Evolutionary conservation across 2,888 invertebrate species (phyloP).

Genomic region (Lagria hirta): DNA sequence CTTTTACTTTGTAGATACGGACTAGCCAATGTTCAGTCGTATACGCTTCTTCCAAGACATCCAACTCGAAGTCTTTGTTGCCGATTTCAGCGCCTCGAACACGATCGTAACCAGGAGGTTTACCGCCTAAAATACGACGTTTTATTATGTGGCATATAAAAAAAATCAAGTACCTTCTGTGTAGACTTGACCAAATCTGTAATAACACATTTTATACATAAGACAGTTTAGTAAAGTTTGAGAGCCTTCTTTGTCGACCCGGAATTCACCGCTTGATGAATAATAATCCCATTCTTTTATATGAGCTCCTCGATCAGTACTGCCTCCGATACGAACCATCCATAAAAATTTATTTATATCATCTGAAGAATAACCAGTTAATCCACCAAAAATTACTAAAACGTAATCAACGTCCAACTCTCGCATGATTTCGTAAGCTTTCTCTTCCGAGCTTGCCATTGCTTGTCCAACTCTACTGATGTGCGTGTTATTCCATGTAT

Average conservation of each 20-base stretch:
- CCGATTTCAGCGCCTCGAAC: slow-evolving; percentile 98
- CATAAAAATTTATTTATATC: slow-evolving; percentile 99
- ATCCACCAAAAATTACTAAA: slow-evolving; percentile 96
- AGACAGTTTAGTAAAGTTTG: slow-evolving; percentile 90
- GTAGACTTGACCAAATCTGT: slow-evolving; percentile 94
- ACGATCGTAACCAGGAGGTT: slow-evolving; percentile 94
- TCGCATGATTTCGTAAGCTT: slow-evolving; percentile 96
- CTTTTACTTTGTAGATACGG: slow-evolving; percentile 96
- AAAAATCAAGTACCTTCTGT: slow-evolving; percentile 76
- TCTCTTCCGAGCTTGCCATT: slow-evolving; percentile 96
- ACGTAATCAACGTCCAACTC: slow-evolving; percentile 98
- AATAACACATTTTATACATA: slow-evolving; percentile 99
- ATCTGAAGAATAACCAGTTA: slow-evolving; percentile 97
- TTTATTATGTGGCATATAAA: not conserved
- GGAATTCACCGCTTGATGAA: slow-evolving; percentile 92
- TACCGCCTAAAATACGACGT: slow-evolving; percentile 60
- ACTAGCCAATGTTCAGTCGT: slow-evolving; percentile 99
- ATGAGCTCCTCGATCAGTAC: slow-evolving; percentile 90
- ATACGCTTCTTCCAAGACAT: slow-evolving; percentile 98
- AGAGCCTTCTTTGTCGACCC: slow-evolving; percentile 94
- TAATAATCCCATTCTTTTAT: slow-evolving; percentile 98
- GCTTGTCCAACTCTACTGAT: slow-evolving; percentile 96
- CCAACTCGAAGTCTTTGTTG: slow-evolving; percentile 96
- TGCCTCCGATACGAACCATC: slow-evolving; percentile 94
- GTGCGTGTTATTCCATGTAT: slow-evolving; percentile 99